Conservation (phyloP, 2,888 invertebrate genomes). For the Agonopterix heracliana region DNA sequence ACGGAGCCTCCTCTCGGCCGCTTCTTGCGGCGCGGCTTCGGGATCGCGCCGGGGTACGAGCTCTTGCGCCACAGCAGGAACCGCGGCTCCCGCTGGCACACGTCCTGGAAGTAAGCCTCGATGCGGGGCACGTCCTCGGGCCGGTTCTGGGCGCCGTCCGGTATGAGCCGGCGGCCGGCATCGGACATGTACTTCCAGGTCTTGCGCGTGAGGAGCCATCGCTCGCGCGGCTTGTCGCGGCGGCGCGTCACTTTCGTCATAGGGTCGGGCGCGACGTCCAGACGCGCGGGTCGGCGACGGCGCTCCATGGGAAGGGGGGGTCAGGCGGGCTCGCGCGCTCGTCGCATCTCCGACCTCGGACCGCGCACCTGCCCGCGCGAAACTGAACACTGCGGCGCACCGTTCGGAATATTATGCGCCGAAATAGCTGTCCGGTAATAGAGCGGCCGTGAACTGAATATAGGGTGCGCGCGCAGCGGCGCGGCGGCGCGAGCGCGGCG, state of each 20-base stretch:
- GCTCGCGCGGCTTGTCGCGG: conserved; percentile 80
- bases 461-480: conserved; percentile 45
- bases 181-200: conserved; percentile 97
- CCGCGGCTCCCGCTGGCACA: conserved; percentile 85
- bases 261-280: conserved; percentile 67
- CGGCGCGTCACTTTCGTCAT: conserved; percentile 78
- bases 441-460: conserved; percentile 73
- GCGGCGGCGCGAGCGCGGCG: conserved; percentile 10
- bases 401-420: conserved; percentile 62
- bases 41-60: conserved; percentile 85
- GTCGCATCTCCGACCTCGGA: conserved; percentile 43
- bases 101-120: conserved; percentile 89
- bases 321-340: conserved; percentile 27
- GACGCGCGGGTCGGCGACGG: conserved; percentile 51
- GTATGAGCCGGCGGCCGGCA: conserved; percentile 88
- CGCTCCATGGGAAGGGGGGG: conserved; percentile 56
- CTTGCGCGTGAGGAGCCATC: conserved; percentile 91
- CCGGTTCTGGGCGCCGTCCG: conserved; percentile 85
- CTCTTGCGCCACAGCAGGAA: conserved; percentile 90
- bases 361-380: conserved; percentile 64
- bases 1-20: conserved; percentile 81
- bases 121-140: conserved; percentile 86
- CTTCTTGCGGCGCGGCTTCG: conserved; percentile 72
- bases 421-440: conserved; percentile 70
- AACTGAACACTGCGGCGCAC: conserved; percentile 62